Percentiles rank a stretch among this genome's conserved stretches.
Conservation (phyloP, 1,140 invertebrate genomes). For the Apis laboriosa region DNA sequence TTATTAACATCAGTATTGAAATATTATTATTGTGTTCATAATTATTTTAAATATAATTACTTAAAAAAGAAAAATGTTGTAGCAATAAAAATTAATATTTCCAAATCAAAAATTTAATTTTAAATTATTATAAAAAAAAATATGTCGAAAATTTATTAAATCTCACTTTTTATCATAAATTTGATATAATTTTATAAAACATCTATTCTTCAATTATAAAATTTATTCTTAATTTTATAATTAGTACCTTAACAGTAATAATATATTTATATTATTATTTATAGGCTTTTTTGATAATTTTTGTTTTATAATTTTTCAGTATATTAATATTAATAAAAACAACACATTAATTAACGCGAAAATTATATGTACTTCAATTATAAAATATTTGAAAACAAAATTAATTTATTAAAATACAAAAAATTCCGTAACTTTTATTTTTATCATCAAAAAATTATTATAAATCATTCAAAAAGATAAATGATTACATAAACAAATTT, state of each 20-base stretch:
- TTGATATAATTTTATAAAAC: constrained; percentile 5
- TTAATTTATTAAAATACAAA: background rate
- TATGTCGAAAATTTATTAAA: background rate
- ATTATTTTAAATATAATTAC: background rate
- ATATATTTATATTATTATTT: background rate
- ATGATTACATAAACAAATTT: background rate
- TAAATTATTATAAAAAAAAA: background rate
- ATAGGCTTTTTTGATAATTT: background rate
- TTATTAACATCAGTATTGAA: background rate
- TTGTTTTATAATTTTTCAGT: background rate
- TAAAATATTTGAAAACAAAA: background rate
- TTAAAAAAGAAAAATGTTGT: background rate
- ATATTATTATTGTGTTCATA: background rate
- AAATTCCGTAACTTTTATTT: background rate
- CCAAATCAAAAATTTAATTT: background rate
- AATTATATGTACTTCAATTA: too few relatives aligned
- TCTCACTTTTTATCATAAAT: background rate
- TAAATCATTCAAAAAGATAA: background rate
- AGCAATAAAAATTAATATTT: background rate
- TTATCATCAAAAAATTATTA: background rate
- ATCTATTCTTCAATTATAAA: background rate
- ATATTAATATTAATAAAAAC: background rate
- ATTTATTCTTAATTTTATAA: background rate
- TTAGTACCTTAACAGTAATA: background rate
- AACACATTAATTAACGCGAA: background rate